Evolutionary conservation across 2,888 invertebrate genomes (phyloP).

Genomic region (Pandemis cinnamomeana): DNA sequence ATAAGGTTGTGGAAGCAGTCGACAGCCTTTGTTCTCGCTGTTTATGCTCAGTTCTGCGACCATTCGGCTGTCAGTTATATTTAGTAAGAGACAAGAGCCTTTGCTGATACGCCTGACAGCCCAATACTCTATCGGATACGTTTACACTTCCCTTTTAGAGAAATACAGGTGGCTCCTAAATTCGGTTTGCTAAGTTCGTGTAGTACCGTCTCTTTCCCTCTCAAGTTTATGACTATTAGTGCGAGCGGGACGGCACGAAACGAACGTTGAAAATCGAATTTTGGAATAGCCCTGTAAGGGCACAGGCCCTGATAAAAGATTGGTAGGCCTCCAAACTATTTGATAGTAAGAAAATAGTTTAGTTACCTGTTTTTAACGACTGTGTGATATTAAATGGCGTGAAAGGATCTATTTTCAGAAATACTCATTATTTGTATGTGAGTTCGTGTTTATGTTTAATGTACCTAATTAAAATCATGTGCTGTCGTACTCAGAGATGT

Average conservation of each 20-base stretch:
- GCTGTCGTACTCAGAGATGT: background rate
- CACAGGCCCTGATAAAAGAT: background rate
- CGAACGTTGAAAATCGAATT: too few relatives aligned
- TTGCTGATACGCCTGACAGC: background rate
- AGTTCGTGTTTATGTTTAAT: background rate
- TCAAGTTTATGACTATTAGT: too few relatives aligned
- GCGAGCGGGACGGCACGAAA: too few relatives aligned
- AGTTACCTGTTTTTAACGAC: background rate
- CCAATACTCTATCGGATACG: background rate
- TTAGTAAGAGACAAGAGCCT: conserved; percentile 1
- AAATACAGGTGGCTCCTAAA: background rate
- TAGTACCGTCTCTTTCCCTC: too few relatives aligned
- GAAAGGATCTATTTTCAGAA: background rate
- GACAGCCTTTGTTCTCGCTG: background rate
- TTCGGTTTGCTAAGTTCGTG: too few relatives aligned
- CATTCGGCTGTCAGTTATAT: conserved; percentile 4
- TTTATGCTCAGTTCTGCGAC: background rate
- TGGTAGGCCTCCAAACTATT: background rate
- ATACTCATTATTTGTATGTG: background rate
- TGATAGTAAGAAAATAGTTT: background rate
- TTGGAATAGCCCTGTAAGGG: too few relatives aligned
- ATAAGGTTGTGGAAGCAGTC: background rate
- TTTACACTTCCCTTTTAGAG: background rate
- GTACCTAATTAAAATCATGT: conserved; percentile 1
- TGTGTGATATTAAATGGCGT: background rate